Evolutionary conservation across 2,113 vertebrate species (phyloP).

Genomic region (Craseonycteris thonglongyai): DNA sequence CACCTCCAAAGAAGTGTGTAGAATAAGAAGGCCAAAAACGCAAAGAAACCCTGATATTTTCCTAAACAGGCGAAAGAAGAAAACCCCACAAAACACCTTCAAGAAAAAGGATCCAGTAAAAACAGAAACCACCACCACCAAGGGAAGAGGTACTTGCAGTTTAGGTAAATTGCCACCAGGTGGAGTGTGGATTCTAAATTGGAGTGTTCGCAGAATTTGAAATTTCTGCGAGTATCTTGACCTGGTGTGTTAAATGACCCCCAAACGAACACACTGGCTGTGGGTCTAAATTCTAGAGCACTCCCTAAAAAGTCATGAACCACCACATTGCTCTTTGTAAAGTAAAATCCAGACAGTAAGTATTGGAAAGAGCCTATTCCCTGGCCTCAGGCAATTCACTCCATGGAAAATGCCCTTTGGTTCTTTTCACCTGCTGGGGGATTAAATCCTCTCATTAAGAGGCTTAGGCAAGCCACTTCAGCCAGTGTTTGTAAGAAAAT

Average conservation of each 20-base stretch:
- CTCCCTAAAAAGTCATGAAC: background rate
- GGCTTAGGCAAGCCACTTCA: background rate
- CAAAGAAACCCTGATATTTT: background rate
- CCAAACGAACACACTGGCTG: background rate
- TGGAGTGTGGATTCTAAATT: slow-evolving; percentile 12
- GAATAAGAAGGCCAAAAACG: background rate
- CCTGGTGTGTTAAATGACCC: background rate
- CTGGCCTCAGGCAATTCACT: background rate
- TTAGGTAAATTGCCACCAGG: slow-evolving; percentile 58
- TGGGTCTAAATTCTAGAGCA: background rate
- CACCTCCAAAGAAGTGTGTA: background rate
- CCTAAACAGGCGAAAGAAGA: background rate
- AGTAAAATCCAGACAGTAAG: background rate
- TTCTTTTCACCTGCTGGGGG: slow-evolving; percentile 11
- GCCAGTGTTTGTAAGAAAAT: background rate
- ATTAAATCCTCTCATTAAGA: slow-evolving; percentile 11
- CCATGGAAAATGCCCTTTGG: background rate
- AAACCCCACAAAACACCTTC: background rate
- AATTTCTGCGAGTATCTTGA: background rate
- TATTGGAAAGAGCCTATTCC: background rate
- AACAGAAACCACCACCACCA: background rate
- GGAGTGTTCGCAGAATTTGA: background rate
- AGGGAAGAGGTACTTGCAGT: slow-evolving; percentile 21
- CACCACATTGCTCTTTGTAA: background rate
- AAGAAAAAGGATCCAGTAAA: background rate